phyloP scores from a whole-genome alignment of 2,797 vertebrate species.

The Scleropages formosus region DNA sequence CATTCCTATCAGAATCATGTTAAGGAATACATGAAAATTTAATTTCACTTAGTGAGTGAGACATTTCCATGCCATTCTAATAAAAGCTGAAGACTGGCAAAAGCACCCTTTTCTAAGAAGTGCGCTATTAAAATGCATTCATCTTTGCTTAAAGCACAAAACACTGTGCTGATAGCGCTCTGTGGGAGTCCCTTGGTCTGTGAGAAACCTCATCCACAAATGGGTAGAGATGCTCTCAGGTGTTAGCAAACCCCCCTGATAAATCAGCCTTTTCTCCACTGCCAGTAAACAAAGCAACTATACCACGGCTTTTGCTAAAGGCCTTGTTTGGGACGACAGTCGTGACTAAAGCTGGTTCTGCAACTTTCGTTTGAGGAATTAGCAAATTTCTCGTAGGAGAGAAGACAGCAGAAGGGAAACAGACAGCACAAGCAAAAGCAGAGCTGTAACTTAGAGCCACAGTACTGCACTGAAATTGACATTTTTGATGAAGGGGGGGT shows the following conservation, averaged over 20 bases:
- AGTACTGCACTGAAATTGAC: not conserved
- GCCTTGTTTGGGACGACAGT: not conserved
- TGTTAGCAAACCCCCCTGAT: not conserved
- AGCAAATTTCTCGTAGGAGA: not conserved
- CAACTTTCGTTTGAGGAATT: not conserved
- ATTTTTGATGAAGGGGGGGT: not conserved
- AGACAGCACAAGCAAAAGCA: not conserved
- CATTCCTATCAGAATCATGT: too few species aligned
- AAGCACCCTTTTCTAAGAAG: not conserved
- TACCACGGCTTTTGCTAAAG: not conserved
- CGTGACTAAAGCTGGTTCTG: not conserved
- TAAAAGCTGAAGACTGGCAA: slow-evolving; percentile 12
- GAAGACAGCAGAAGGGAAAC: not conserved
- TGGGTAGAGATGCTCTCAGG: slow-evolving; percentile 10
- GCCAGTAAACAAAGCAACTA: not conserved
- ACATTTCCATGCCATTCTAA: too few species aligned
- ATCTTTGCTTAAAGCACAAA: slow-evolving; percentile 4
- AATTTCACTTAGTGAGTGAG: too few species aligned
- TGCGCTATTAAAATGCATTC: not conserved
- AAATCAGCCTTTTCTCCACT: not conserved
- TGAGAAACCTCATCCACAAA: not conserved
- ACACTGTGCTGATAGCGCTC: slow-evolving; percentile 12
- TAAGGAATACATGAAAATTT: too few species aligned
- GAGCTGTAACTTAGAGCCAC: not conserved
- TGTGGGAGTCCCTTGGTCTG: not conserved